A percentile compares a stretch with the other conserved stretches of the same genome.
Conservation (phyloP, 2,888 invertebrate genomes). For the Archips crataeganus region DNA sequence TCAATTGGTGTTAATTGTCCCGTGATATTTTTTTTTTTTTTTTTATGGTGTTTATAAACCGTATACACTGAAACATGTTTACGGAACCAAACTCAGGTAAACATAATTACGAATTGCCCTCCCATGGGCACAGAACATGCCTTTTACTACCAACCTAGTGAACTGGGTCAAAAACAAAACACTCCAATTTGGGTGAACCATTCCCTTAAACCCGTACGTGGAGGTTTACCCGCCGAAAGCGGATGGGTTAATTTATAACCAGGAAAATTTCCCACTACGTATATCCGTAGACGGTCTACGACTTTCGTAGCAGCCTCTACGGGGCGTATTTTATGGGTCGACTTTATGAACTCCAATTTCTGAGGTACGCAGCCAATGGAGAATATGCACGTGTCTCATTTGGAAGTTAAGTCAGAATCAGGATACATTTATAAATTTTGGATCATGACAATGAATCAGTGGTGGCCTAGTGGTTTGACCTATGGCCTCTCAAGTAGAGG, state of each 20-base stretch:
- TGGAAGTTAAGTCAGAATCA: background rate
- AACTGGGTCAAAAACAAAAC: constrained; percentile 31
- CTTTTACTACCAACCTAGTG: background rate
- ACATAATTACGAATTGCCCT: background rate
- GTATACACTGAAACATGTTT: background rate
- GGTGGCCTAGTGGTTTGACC: too few species aligned
- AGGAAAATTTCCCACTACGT: constrained; percentile 27
- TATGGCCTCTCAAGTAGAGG: too few species aligned
- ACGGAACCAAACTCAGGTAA: constrained; percentile 1
- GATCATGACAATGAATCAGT: too few species aligned
- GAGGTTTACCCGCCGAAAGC: constrained; percentile 47
- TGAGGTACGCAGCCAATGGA: constrained; percentile 22
- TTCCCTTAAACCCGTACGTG: constrained; percentile 22
- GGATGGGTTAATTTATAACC: constrained; percentile 53
- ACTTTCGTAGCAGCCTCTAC: constrained; percentile 30
- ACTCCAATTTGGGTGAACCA: constrained; percentile 24
- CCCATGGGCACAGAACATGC: background rate
- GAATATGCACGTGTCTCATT: background rate
- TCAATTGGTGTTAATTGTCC: too few species aligned
- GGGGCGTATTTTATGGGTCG: constrained; percentile 36
- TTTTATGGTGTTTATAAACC: background rate
- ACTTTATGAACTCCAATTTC: constrained; percentile 38
- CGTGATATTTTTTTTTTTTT: too few species aligned
- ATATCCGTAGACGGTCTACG: constrained; percentile 45
- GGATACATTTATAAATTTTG: background rate